Conservation (phyloP, 2,113 vertebrate species). For the Pteronura brasiliensis region DNA sequence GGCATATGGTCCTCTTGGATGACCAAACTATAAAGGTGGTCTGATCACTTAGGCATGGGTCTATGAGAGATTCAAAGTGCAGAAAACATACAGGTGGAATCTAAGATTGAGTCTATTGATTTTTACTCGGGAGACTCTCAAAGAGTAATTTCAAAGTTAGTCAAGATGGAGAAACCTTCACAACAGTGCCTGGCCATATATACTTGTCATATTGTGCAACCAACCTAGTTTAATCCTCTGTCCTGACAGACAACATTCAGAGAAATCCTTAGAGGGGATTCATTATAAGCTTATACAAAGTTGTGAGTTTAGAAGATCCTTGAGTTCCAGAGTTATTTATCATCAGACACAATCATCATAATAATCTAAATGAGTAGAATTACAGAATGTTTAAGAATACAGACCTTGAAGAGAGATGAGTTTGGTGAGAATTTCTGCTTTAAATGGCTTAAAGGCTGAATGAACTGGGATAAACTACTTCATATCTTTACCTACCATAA, state of each 20-base stretch:
- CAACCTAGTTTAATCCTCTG: background rate
- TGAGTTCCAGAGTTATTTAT: background rate
- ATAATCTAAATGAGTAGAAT: background rate
- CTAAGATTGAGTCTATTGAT: background rate
- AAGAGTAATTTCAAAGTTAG: background rate
- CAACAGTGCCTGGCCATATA: background rate
- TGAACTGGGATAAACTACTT: background rate
- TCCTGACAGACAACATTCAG: background rate
- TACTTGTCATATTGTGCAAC: background rate
- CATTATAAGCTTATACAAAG: background rate
- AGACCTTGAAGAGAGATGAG: background rate
- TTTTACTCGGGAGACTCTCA: background rate
- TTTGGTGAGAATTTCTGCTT: background rate
- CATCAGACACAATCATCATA: background rate
- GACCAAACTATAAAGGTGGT: background rate
- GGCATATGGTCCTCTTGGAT: background rate
- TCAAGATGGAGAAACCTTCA: background rate
- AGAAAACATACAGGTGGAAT: background rate
- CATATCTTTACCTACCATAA: background rate
- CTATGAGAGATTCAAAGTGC: background rate
- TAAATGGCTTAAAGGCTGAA: background rate
- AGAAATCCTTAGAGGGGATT: background rate
- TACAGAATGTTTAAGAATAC: background rate
- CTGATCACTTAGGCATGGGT: background rate
- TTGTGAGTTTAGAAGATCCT: background rate